Evolutionary conservation across 1,140 invertebrate species (phyloP).

Genomic region (Caerostris extrusa): DNA sequence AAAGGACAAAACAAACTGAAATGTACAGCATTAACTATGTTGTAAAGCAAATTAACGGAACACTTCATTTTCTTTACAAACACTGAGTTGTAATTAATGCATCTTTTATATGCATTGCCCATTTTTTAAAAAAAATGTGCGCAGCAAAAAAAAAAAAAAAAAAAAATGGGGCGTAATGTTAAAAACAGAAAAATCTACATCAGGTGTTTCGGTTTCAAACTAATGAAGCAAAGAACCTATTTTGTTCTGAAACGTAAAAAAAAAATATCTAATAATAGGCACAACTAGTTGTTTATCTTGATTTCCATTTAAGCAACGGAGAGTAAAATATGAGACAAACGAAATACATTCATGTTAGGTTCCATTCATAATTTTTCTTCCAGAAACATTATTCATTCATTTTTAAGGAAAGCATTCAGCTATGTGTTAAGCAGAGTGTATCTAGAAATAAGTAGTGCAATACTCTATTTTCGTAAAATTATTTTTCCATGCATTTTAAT

Average conservation of each 20-base stretch:
- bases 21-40: background rate
- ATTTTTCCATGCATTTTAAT: background rate
- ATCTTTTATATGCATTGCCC: constrained; percentile 51
- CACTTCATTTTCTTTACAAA: constrained; percentile 1
- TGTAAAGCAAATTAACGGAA: constrained; percentile 29
- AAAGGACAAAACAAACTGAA: background rate
- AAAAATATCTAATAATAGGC: background rate
- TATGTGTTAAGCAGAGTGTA: background rate
- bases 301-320: constrained; percentile 55
- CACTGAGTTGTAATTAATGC: constrained; percentile 48
- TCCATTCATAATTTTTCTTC: constrained; percentile 49
- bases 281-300: constrained; percentile 58
- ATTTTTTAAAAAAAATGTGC: constrained; percentile 24
- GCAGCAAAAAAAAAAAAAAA: no score
- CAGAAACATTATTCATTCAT: constrained; percentile 33
- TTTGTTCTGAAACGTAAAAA: background rate
- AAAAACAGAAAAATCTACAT: constrained; percentile 24
- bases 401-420: constrained; percentile 1
- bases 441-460: constrained; percentile 13
- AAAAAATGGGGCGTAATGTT: background rate
- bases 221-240: constrained; percentile 57
- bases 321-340: constrained; percentile 53
- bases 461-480: background rate
- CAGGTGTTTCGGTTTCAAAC: constrained; percentile 46
- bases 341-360: constrained; percentile 27